Evolutionary conservation across 2,797 vertebrate genomes (phyloP).

Genomic region (Bradypodion pumilum): DNA sequence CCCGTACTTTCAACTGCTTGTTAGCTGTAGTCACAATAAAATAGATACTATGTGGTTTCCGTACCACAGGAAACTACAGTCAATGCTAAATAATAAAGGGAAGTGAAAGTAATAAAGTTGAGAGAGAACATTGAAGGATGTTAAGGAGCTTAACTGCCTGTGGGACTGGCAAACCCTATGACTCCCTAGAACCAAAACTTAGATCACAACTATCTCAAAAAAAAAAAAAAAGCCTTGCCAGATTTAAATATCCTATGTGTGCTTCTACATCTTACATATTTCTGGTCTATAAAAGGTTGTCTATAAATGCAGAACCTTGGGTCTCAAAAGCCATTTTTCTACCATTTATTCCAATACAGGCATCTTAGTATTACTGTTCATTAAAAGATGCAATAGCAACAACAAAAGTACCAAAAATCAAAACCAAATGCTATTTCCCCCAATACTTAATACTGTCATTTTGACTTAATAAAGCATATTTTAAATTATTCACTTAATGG

Average conservation of each 20-base stretch:
- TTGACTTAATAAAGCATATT: slow-evolving; percentile 54
- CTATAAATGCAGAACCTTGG: background rate
- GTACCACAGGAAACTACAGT: background rate
- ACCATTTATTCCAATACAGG: background rate
- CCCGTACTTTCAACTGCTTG: background rate
- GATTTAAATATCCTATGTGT: background rate
- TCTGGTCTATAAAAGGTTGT: background rate
- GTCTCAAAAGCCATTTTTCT: background rate
- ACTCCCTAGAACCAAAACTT: background rate
- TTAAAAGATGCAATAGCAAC: background rate
- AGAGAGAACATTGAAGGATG: background rate
- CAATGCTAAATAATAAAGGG: background rate
- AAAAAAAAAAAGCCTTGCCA: background rate
- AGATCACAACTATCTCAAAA: background rate
- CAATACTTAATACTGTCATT: slow-evolving; percentile 49
- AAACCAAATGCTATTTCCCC: slow-evolving; percentile 29
- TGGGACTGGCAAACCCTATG: background rate
- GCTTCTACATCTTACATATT: background rate
- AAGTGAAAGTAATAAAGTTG: background rate
- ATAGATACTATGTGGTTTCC: background rate
- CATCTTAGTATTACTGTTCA: background rate
- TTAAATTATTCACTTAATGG: slow-evolving; percentile 62
- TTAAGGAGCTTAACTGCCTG: background rate
- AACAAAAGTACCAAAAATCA: slow-evolving; percentile 1
- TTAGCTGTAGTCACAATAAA: background rate